Base-by-base conservation (phyloP, 2,797 vertebrate species). In the Pelobates cultripes region DNA sequence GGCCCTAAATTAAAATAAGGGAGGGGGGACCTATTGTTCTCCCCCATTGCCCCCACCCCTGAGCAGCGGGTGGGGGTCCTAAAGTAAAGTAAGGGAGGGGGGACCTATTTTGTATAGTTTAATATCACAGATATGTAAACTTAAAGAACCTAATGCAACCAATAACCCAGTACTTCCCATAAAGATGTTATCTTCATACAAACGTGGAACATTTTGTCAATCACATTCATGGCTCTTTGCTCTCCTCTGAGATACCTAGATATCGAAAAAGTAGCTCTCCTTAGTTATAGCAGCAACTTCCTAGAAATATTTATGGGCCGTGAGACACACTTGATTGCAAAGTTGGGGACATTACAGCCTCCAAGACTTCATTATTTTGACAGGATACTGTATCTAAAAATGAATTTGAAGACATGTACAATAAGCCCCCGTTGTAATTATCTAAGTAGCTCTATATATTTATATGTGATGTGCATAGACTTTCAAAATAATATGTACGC, bases 361-460 rank as follows among this genome's bases (percentile, higher is more conserved):
- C 8, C 73, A 78, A 78, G 61, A 78, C 75, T 73, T 82, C 73
- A 82, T 82, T 82, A 82, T 73, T 57, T 73, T 77, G 81, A 78
- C 73, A 68, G 57, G 17, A 67, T n/a, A 57, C 75, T 42, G 43
- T 75, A 71, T 82, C 63, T 73, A 67, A 57, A 66, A 60, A 40
- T 61, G 72, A 43, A 73, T 73, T 73, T 73, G 47, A 15, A 72
- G 28, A 40, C 3, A 53, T 44, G 41, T 64, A 67, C 43, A 60
- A 76, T 28, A 28, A 28, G 28, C 28, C 2, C 28, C 1, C 28
- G 2, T 28, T 28, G 28, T 28, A 28, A 28, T 28, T 28, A 28
- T 28, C 28, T 28, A 28, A 28, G 28, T 28, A 28, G 28, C 28
- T 28, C 28, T 28, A 28, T 28, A 28, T 28, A 28, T 28, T 28